phyloP scores from a whole-genome alignment of 2,113 vertebrate genomes.

The Crotalus helleri region DNA sequence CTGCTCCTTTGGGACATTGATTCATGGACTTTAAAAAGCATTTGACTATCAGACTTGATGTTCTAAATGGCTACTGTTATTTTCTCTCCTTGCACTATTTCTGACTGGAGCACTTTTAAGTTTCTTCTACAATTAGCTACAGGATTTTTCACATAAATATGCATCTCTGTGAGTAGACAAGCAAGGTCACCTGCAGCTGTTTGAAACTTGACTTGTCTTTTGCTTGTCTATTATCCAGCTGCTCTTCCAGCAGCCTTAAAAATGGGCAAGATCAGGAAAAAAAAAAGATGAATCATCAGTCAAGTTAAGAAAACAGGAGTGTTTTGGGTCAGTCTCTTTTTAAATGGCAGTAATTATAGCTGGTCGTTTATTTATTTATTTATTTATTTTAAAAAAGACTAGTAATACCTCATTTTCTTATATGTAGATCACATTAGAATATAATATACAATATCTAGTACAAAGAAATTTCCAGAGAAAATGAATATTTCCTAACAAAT shows the following conservation, averaged over 20 bases:
- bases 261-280: background rate
- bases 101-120: background rate
- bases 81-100: background rate
- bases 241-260: background rate
- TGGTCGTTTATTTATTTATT: background rate
- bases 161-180: background rate
- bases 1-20: background rate
- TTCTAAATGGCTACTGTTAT: background rate
- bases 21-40: background rate
- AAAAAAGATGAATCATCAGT: background rate
- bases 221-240: background rate
- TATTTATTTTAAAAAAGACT: background rate
- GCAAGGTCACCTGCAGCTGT: background rate
- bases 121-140: background rate
- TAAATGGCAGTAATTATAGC: background rate
- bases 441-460: background rate
- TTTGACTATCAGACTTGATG: background rate
- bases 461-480: background rate
- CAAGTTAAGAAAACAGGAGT: background rate
- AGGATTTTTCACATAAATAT: background rate
- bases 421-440: background rate
- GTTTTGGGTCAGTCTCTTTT: background rate
- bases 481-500: background rate
- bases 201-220: background rate
- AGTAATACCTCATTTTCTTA: background rate